Evolutionary conservation across 64 coral and sea anemone genomes (phyloP).

Genomic region (Porites australiensis): DNA sequence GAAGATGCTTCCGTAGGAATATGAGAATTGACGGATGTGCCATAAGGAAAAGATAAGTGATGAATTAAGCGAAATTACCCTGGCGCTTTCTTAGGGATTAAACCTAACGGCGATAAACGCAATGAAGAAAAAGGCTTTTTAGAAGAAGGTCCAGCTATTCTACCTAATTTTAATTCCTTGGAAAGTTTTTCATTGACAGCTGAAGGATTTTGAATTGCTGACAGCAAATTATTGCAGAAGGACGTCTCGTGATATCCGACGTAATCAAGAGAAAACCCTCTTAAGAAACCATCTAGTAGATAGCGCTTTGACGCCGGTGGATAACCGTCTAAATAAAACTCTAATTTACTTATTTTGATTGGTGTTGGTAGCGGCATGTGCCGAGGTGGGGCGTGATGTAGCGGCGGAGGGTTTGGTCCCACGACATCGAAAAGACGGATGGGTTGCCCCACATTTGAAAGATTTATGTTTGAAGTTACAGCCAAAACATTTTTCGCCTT

Average conservation of each 20-base stretch:
- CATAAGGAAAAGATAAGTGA: background rate
- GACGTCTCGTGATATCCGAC: background rate
- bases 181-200: conserved; percentile 43
- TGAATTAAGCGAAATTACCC: conserved; percentile 25
- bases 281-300: conserved; percentile 39
- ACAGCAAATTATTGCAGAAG: conserved; percentile 1
- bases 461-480: too few relatives aligned
- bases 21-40: background rate
- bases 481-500: background rate
- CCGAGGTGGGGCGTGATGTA: background rate
- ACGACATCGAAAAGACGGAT: background rate
- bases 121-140: conserved; percentile 24
- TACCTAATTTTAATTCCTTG: conserved; percentile 17
- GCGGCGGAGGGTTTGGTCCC: background rate
- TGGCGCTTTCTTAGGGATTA: conserved; percentile 21
- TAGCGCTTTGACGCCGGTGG: background rate
- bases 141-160: conserved; percentile 44
- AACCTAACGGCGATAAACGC: conserved; percentile 27
- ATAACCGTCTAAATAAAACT: conserved; percentile 22
- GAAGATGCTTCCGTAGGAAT: background rate
- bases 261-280: conserved; percentile 51
- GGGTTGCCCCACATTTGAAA: too few relatives aligned
- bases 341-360: background rate
- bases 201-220: background rate
- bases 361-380: background rate